Conservation (phyloP, 2,113 vertebrate species). For the Xiphophorus maculatus region DNA sequence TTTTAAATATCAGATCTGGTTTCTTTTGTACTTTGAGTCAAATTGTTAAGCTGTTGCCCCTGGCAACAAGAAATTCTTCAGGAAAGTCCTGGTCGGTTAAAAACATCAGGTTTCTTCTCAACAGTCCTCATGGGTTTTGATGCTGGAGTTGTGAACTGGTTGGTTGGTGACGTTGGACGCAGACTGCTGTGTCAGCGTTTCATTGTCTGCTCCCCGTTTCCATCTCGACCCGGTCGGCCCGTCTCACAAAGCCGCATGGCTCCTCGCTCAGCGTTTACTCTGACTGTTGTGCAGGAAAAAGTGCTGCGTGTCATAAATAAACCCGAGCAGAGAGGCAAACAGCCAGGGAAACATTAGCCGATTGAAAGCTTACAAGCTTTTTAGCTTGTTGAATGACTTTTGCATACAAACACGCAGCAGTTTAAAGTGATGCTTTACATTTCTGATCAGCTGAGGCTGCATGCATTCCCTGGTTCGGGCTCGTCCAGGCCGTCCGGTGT, state of each 20-base stretch:
- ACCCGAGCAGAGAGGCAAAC: neutral
- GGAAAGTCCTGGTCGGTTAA: neutral
- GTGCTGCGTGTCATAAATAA: neutral
- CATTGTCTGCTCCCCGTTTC: constrained; percentile 28
- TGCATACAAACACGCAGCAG: neutral
- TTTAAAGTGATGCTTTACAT: constrained; percentile 21
- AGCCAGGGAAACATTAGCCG: constrained; percentile 3
- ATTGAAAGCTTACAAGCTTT: neutral
- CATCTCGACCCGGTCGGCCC: neutral
- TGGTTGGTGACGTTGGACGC: constrained; percentile 29
- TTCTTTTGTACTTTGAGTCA: neutral
- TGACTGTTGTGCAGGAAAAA: neutral
- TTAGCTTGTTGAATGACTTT: neutral
- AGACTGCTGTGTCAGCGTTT: constrained; percentile 67
- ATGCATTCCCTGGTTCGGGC: neutral
- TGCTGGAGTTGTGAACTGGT: neutral
- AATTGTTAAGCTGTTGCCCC: neutral
- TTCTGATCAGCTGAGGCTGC: constrained; percentile 6
- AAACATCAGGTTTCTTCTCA: neutral
- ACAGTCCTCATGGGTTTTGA: constrained; percentile 4
- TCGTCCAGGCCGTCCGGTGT: neutral
- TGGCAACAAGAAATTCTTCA: neutral
- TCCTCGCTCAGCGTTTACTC: constrained; percentile 17
- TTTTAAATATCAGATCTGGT: neutral
- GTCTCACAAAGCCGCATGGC: neutral